Conservation (phyloP, 2,888 invertebrate genomes). For the Apomyelois bistriatella region DNA sequence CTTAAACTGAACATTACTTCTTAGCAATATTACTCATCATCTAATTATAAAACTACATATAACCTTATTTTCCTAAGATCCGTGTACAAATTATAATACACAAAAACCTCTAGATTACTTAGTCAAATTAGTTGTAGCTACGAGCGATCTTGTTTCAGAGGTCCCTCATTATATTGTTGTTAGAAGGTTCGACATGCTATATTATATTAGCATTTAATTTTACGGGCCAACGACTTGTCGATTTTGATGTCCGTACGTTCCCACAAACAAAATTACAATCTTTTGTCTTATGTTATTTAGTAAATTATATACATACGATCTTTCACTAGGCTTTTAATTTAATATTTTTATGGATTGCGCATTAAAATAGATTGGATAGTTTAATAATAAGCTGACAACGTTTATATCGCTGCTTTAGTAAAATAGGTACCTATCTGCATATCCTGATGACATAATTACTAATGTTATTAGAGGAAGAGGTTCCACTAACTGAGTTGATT, state of each 20-base stretch:
- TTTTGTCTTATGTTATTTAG: conserved; percentile 30
- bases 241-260: conserved; percentile 51
- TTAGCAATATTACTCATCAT: neutral
- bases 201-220: conserved; percentile 79
- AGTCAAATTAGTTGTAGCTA: conserved; percentile 64
- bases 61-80: conserved; percentile 23
- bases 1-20: too few relatives aligned
- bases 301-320: conserved; percentile 7
- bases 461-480: too few relatives aligned
- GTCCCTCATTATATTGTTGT: conserved; percentile 70
- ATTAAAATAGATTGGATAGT: conserved; percentile 3
- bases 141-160: conserved; percentile 62
- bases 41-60: neutral
- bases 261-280: conserved; percentile 50
- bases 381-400: neutral
- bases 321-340: conserved; percentile 3
- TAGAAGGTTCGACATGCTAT: conserved; percentile 64
- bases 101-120: conserved; percentile 45
- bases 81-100: conserved; percentile 41
- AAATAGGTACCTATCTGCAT: too few relatives aligned
- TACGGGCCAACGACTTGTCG: conserved; percentile 62
- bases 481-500: too few relatives aligned
- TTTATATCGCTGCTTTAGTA: too few relatives aligned
- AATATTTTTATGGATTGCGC: neutral
- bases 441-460: too few relatives aligned